Conservation (phyloP, 2,888 invertebrate genomes). For the Dasysyrphus albostriatus region DNA sequence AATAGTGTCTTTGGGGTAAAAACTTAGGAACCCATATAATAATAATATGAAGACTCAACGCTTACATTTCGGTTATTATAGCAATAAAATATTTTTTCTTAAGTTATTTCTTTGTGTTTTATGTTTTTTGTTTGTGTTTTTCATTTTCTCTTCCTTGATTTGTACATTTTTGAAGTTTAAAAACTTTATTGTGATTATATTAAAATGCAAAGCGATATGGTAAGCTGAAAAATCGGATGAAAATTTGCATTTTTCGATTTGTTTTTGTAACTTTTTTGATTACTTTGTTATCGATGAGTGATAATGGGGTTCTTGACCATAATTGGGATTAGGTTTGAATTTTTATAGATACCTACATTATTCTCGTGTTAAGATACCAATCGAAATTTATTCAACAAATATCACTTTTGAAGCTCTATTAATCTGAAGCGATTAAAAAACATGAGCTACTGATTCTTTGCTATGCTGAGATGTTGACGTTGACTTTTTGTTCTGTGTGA, state of each 20-base stretch:
- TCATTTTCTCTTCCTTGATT: slow-evolving; percentile 63
- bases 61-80: slow-evolving; percentile 71
- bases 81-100: slow-evolving; percentile 70
- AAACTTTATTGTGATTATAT: slow-evolving; percentile 69
- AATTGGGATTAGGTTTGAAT: slow-evolving; percentile 33
- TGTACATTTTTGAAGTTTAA: slow-evolving; percentile 43
- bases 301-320: slow-evolving; percentile 74
- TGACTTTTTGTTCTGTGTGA: not conserved
- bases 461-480: not conserved
- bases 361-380: not conserved
- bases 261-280: slow-evolving; percentile 53
- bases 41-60: slow-evolving; percentile 36
- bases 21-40: slow-evolving; percentile 44
- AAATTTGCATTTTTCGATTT: slow-evolving; percentile 64
- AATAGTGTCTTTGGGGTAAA: slow-evolving; percentile 62
- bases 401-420: slow-evolving; percentile 32
- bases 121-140: not conserved
- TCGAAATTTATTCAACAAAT: slow-evolving; percentile 21
- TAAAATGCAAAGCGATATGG: slow-evolving; percentile 73
- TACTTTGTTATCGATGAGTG: slow-evolving; percentile 69
- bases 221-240: slow-evolving; percentile 67
- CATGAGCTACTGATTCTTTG: slow-evolving; percentile 55
- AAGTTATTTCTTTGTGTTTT: slow-evolving; percentile 35
- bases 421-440: slow-evolving; percentile 31
- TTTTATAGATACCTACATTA: no score